phyloP scores from a whole-genome alignment of 2,888 invertebrate genomes.

The Drosophila setosimentum region DNA sequence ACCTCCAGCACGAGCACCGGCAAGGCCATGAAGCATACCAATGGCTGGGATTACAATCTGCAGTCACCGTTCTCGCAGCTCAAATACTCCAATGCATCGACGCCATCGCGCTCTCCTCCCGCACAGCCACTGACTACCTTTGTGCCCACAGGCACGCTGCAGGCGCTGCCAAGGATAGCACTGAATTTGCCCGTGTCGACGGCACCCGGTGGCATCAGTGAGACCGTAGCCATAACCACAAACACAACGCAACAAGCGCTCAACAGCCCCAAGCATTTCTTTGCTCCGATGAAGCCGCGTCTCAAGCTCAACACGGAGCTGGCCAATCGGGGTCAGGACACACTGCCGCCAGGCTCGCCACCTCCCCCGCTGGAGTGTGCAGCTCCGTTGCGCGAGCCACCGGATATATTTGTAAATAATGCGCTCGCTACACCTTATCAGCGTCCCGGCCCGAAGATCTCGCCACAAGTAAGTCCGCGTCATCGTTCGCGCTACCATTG shows the following conservation, averaged over 20 bases:
- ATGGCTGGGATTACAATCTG: constrained; percentile 84
- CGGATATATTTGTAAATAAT: constrained; percentile 84
- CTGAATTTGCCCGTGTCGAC: constrained; percentile 43
- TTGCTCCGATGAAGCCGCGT: constrained; percentile 85
- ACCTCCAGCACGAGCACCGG: constrained; percentile 80
- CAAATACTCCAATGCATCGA: constrained; percentile 68
- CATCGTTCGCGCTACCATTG: constrained; percentile 65
- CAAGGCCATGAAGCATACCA: constrained; percentile 81
- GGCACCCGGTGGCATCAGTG: constrained; percentile 44
- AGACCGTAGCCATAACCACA: constrained; percentile 81
- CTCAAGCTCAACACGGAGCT: constrained; percentile 81
- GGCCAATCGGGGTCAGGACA: constrained; percentile 71
- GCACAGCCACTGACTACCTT: constrained; percentile 75
- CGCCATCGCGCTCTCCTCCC: constrained; percentile 65
- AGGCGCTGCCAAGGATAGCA: constrained; percentile 66
- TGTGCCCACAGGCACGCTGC: constrained; percentile 67
- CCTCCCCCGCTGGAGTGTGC: constrained; percentile 49
- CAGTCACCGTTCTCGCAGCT: constrained; percentile 82
- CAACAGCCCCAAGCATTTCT: constrained; percentile 85
- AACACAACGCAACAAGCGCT: constrained; percentile 69
- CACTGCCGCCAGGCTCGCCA: constrained; percentile 64
- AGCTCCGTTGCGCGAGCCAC: constrained; percentile 75
- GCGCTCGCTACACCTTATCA: constrained; percentile 82
- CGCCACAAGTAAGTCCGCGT: constrained; percentile 80
- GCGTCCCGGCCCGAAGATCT: constrained; percentile 57